phyloP scores from a whole-genome alignment of 2,888 invertebrate genomes.

The Acleris holmiana region DNA sequence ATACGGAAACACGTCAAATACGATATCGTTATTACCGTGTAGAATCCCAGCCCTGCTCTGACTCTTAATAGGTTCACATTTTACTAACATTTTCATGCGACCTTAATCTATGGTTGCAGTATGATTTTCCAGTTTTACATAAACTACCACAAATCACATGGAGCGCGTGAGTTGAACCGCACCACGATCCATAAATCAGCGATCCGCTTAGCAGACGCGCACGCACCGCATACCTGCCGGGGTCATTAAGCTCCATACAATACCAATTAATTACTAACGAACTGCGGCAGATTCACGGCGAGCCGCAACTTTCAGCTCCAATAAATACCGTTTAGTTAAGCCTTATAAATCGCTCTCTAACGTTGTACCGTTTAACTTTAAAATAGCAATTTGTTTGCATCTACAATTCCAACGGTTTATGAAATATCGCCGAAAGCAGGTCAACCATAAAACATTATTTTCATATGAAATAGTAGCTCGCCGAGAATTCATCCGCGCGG shows the following conservation, averaged over 20 bases:
- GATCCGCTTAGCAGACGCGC: constrained; percentile 13
- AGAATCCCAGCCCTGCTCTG: no score
- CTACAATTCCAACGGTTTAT: neutral
- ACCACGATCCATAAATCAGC: constrained; percentile 10
- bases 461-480: constrained; percentile 21
- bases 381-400: neutral
- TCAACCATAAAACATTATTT: constrained; percentile 32
- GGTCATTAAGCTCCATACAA: constrained; percentile 18
- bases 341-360: constrained; percentile 3
- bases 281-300: constrained; percentile 10
- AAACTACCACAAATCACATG: no score
- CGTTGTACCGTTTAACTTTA: neutral
- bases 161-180: neutral
- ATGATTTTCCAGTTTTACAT: no score
- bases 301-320: constrained; percentile 12
- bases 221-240: constrained; percentile 16
- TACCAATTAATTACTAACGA: constrained; percentile 22
- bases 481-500: constrained; percentile 18
- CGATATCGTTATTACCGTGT: no score
- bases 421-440: constrained; percentile 9
- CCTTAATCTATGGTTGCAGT: no score
- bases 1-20: no score
- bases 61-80: no score
- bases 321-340: constrained; percentile 12
- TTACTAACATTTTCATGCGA: no score